Evolutionary conservation across 2,888 invertebrate species (phyloP), one percentile per base, ranked within the genome.

Genomic region (Deroplatys truncata): DNA sequence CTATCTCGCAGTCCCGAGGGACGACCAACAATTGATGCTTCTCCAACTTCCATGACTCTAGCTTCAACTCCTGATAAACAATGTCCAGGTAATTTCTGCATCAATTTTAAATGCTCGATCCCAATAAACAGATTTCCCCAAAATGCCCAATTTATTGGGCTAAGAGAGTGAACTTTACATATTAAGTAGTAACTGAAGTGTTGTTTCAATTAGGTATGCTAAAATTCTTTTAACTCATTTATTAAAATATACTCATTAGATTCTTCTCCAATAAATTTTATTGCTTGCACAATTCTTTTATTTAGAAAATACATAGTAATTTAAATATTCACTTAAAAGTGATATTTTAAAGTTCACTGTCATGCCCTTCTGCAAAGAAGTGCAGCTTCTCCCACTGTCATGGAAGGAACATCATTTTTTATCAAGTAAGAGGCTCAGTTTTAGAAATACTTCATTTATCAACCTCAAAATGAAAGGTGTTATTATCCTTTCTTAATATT

Each of bases 1-100:
- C 86, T 84, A 90, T 85, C 89, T 82, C 88, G 86, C 86, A 90
- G 90, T 89, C 90, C 90, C 82, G 90, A 90, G 72, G 90, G 89
- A 89, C 89, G 89, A 83, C 89, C 89, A 83, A 89, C 89, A 89
- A 85, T 85, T 28, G 89, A 86, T 86, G 89, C 86, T 82, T 89
- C 89, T 85, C 89, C 89, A 89, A 85, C 89, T 29, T 89, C 89
- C 83, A 86, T 89, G 89, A 89, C 85, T 82, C 89, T 89, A 43
- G 85, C 89, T 89, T 89, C 89, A 85, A 85, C 89, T 89, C 87
- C 87, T 87, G 85, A 85, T 35, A 89, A 85, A 89, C 89, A 89
- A 35, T 85, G 56, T 86, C 85, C 89, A 89, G 89, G 89, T 89
- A 89, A 89, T 89, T 49, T 85, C 85, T 35, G 82, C 31, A 13